Evolutionary conservation across 1,140 invertebrate genomes (phyloP), one percentile per base, ranked within the genome.

Genomic region (Diuraphis noxia): DNA sequence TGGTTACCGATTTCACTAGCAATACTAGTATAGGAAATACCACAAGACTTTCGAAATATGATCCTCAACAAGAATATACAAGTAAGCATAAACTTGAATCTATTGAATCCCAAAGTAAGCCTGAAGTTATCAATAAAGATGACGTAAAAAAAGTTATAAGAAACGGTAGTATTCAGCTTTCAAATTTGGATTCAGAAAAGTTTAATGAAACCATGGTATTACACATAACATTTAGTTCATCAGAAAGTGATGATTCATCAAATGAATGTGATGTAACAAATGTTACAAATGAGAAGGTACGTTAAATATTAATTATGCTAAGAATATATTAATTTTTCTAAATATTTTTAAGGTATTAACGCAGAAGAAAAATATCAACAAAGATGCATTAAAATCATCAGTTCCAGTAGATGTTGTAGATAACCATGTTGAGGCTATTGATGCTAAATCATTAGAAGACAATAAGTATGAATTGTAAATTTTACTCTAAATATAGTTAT

Each of bases 131-230:
- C 8, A 46, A 43, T 79, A 77, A 90, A 25, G n/a, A 43, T 43
- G 77, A 82, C 4, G 6, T 21, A 2, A 81, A 52, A 9, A 91
- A 91, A 91, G n/a, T 91, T 38, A 30, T 91, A 17, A 91, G 77
- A 82, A 91, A 91, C 82, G 89, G 89, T 30, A 81, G 77, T 91
- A 91, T 91, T 25, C 77, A 81, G 17, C 43, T 91, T 36, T 91
- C 89, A 52, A 91, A 91, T 82, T 91, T 91, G 43, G 77, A 91
- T 52, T 91, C 89, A 19, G 77, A 91, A 91, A 79, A 49, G 9
- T 17, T 91, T 40, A 46, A 91, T 82, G 89, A 91, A 91, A 91
- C 89, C 38, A 91, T 91, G 89, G 13, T 91, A 81, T 36, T 91
- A 38, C 40, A 38, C 43, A 91, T 91, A 52, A 81, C 89, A 4